phyloP scores from a whole-genome alignment of 1,140 invertebrate species.

The Zaprionus africanus region DNA sequence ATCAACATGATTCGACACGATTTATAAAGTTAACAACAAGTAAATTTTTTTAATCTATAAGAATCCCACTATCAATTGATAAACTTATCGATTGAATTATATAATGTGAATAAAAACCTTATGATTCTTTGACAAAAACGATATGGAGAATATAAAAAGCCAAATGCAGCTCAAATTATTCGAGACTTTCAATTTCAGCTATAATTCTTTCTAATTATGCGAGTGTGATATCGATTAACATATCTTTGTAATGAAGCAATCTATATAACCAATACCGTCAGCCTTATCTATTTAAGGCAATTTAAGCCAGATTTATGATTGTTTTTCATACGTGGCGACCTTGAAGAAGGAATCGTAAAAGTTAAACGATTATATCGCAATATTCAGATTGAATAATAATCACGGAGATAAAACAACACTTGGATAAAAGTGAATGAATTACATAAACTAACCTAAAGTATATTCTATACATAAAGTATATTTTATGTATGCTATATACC shows the following conservation, averaged over 20 bases:
- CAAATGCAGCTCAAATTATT: background rate
- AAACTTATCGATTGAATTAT: too few relatives aligned
- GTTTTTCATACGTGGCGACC: background rate
- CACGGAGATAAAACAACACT: background rate
- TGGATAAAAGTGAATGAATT: background rate
- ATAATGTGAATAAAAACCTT: too few relatives aligned
- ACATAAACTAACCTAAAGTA: background rate
- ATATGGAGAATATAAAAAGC: too few relatives aligned
- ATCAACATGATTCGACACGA: too few relatives aligned
- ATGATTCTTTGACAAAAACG: too few relatives aligned
- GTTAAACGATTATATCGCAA: background rate
- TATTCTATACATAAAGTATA: too few relatives aligned
- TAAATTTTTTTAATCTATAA: too few relatives aligned
- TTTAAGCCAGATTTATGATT: background rate
- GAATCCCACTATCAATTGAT: too few relatives aligned
- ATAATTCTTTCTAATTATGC: background rate
- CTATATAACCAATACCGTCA: background rate
- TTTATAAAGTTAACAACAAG: too few relatives aligned
- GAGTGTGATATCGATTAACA: background rate
- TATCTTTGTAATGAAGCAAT: background rate
- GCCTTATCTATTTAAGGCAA: background rate
- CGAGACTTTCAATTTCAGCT: background rate
- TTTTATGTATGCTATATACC: background rate
- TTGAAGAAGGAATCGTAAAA: background rate
- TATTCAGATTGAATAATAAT: background rate